Evolutionary conservation across 2,888 invertebrate species (phyloP), one percentile per base, ranked within the genome.

Genomic region (Aphelenchoides bicaudatus): DNA sequence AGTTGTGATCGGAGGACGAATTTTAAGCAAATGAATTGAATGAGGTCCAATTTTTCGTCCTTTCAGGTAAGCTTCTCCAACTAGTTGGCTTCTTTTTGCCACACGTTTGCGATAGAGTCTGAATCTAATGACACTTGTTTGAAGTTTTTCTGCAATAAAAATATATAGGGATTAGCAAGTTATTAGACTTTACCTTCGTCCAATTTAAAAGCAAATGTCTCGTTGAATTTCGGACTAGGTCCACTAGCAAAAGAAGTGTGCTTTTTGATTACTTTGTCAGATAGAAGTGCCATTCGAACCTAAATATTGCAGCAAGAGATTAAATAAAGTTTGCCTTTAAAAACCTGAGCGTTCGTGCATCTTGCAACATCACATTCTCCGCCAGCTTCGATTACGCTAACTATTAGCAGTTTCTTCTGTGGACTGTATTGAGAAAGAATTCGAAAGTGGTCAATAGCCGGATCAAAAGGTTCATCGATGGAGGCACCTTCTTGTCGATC

Each of bases 171-270:
- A 30, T 16, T n/a, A 48, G 49, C 6, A n/a, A 8, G 28, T 29
- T 27, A 8, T 21, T n/a, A n/a, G n/a, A n/a, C n/a, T 39, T 51
- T 25, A 30, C 52, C 52, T 2, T 19, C 19, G 23, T 51, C 52
- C 31, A 51, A 38, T 30, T 51, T 51, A 23, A 51, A 51, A n/a
- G 52, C 52, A 16, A 51, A 51, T 16, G 52, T 51, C 16, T 51
- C 16, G 30, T 31, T 37, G 37, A 51, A 51, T 30, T 51, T 51
- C 10, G 25, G 25, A 3, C n/a, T n/a, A 8, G 52, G 52, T 1
- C 52, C 52, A 23, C 3, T 8, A 19, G 13, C 37, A 39, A 51
- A 51, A 3, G 21, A 23, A n/a, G 52, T 51, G 25, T 37, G 31
- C 39, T 51, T 51, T 34, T 37, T 43, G 47, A 51, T 34, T n/a